Percentiles rank a stretch among this genome's conserved stretches.
These are phyloP conservation scores for Dreissena polymorpha DNA, from an alignment of 1,140 invertebrate genomes.

Conservation along the genomic window DNA sequence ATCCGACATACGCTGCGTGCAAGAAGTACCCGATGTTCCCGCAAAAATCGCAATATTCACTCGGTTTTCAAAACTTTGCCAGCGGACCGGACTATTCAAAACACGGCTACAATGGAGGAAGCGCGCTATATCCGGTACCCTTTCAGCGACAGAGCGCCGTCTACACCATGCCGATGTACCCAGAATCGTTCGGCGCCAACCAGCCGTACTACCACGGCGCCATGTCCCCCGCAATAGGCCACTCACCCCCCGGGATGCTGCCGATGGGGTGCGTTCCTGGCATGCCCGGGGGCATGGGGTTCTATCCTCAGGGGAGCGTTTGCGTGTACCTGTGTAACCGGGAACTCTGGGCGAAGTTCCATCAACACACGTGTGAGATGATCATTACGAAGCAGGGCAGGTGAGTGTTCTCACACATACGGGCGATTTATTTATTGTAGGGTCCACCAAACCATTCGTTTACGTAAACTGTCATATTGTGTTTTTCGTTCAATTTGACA, in stretches of 20 bases:
- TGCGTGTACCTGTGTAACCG: conserved; percentile 79
- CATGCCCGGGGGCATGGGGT: conserved; percentile 3
- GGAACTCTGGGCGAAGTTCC: conserved; percentile 98
- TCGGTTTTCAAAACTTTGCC: neutral
- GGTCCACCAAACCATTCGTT: no score
- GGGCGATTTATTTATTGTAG: no score
- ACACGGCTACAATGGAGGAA: conserved; percentile 6
- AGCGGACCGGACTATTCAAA: conserved; percentile 25
- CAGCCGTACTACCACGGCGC: conserved; percentile 43
- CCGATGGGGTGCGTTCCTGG: conserved; percentile 36
- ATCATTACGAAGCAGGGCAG: conserved; percentile 99
- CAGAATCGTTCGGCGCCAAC: conserved; percentile 24
- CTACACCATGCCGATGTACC: conserved; percentile 30
- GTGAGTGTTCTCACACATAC: conserved; percentile 83
- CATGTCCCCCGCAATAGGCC: conserved; percentile 46
- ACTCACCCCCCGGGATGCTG: conserved; percentile 46
- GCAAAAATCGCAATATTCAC: neutral
- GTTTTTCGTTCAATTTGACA: no score
- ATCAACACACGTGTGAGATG: conserved; percentile 98
- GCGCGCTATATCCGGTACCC: conserved; percentile 24
- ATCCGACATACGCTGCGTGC: neutral
- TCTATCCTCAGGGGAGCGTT: conserved; percentile 33
- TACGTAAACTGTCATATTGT: no score
- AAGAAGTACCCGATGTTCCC: conserved; percentile 13
- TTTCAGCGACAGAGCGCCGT: conserved; percentile 32